phyloP scores from a whole-genome alignment of 2,113 vertebrate species.

The Heliornis fulica region DNA sequence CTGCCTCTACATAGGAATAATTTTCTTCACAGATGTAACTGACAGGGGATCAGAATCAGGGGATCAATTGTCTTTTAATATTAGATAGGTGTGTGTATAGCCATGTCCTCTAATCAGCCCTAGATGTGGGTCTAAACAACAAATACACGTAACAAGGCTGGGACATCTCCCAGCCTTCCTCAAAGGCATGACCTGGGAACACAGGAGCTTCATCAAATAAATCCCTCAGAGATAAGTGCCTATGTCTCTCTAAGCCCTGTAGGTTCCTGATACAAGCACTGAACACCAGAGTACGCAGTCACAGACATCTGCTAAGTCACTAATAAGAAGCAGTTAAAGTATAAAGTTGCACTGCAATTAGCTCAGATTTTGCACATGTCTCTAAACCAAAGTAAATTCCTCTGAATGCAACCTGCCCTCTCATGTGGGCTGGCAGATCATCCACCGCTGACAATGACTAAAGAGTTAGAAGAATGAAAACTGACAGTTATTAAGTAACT shows the following conservation, averaged over 20 bases:
- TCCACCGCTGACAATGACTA: constrained; percentile 12
- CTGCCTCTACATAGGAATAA: neutral
- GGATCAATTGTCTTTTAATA: neutral
- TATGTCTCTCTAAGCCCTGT: accelerated
- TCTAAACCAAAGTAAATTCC: constrained; percentile 29
- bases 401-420: constrained; percentile 39
- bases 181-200: neutral
- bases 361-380: constrained; percentile 34
- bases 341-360: constrained; percentile 45
- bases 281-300: neutral
- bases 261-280: neutral
- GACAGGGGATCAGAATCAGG: neutral
- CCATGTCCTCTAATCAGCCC: neutral
- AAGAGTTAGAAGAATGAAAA: constrained; percentile 15
- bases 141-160: neutral
- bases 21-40: neutral
- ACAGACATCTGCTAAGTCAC: neutral
- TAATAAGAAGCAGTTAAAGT: constrained; percentile 43
- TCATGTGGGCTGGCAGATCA: constrained; percentile 44
- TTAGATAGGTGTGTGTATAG: neutral
- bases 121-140: neutral
- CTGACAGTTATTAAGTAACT: constrained; percentile 37
- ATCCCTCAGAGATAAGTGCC: neutral
- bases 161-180: neutral
- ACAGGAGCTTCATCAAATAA: neutral